phyloP scores from a whole-genome alignment of 1,140 invertebrate species.

The Ceratoteleas bidentatus region DNA sequence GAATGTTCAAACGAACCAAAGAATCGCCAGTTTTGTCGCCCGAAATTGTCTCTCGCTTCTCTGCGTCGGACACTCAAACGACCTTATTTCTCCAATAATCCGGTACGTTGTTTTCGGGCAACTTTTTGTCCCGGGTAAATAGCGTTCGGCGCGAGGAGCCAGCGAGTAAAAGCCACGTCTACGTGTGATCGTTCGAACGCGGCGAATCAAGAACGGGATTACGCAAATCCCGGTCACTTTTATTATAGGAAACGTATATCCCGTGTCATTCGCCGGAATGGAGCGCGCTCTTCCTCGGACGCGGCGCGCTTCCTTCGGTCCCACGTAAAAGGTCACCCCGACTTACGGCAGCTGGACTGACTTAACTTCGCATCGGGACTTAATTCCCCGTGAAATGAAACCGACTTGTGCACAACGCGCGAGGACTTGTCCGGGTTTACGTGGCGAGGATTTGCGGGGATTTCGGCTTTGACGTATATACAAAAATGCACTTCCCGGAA shows the following conservation, averaged over 20 bases:
- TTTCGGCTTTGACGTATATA: constrained; percentile 72
- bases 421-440: constrained; percentile 75
- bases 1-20: no score
- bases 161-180: constrained; percentile 23
- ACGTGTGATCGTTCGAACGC: constrained; percentile 49
- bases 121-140: constrained; percentile 8
- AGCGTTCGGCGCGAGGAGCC: constrained; percentile 5
- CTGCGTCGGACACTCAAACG: not conserved
- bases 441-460: constrained; percentile 71
- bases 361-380: constrained; percentile 77
- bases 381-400: constrained; percentile 82
- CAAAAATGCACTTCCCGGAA: constrained; percentile 62
- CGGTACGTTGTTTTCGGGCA: not conserved
- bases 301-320: constrained; percentile 52
- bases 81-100: not conserved
- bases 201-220: constrained; percentile 73
- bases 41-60: not conserved
- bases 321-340: constrained; percentile 72
- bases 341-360: constrained; percentile 75
- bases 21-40: no score
- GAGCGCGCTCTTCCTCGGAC: constrained; percentile 36
- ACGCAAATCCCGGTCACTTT: constrained; percentile 79
- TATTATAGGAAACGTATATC: constrained; percentile 70
- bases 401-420: constrained; percentile 77
- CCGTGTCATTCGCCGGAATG: constrained; percentile 56